These are phyloP conservation scores for Hypotaenidia philippensis DNA, from an alignment of 2,797 vertebrate genomes.

Conservation along the genomic window DNA sequence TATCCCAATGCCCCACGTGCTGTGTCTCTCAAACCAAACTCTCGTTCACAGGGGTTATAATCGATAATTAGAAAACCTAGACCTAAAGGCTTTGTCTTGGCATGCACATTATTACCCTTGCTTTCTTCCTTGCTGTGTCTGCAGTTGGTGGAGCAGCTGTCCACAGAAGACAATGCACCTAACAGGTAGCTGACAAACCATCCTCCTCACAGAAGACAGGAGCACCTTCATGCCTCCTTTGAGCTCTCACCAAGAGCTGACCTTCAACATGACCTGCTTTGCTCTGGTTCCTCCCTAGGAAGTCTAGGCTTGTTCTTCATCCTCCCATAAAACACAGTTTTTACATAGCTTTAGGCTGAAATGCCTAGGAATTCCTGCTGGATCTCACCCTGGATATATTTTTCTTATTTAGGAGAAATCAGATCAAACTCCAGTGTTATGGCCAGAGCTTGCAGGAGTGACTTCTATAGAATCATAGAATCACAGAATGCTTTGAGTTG, in stretches of 20 bases:
- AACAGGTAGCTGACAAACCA: fast-evolving
- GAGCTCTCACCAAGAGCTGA: background rate
- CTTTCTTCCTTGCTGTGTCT: background rate
- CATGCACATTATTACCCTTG: fast-evolving
- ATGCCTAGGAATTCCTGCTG: background rate
- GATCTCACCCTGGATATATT: background rate
- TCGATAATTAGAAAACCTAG: background rate
- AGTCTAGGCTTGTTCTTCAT: background rate
- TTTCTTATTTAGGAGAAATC: background rate
- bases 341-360: background rate
- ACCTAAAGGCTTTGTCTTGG: background rate
- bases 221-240: background rate
- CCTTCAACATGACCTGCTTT: background rate
- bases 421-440: background rate
- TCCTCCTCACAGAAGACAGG: background rate
- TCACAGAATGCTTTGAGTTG: too few species aligned
- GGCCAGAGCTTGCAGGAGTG: background rate
- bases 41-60: background rate
- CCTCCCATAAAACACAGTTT: background rate
- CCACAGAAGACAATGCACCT: background rate
- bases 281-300: background rate
- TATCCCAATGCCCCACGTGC: too few species aligned
- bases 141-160: fast-evolving
- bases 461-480: too few species aligned
- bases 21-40: background rate